Base-by-base conservation (phyloP, 1,140 invertebrate genomes). In the Diploscapter pachys region DNA sequence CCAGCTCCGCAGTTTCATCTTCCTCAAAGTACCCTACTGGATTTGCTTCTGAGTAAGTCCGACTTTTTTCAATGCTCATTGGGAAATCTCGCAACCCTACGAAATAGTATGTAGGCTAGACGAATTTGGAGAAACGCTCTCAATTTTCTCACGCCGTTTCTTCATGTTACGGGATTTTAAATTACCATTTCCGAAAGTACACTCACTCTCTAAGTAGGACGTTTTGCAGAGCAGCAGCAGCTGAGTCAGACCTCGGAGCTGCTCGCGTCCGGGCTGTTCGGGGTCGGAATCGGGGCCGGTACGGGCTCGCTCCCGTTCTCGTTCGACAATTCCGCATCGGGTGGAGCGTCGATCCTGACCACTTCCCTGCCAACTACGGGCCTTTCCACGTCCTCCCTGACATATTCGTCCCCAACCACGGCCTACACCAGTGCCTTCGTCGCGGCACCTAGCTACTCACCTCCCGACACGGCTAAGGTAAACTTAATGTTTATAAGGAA, bases 211-310 rank as follows among this genome's bases (percentile, higher is more conserved):
- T 31, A 31, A 31, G 31, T 31, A 31, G 31, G 31, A 31, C 31
- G 31, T 31, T 65, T 13, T 68, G 9, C 66, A 68, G 66, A 68
- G 66, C 66, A 68, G 51, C 66, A 68, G 52, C 66, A 31, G 66
- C 49, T 53, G 50, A 51, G 52, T 31, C 31, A 31, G 31, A 31
- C 9, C 6, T 31, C 66, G 52, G 66, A 68, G 6, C 11, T 68
- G 5, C 66, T 68, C 52, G 66, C 66, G 53, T 55, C 53, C 5
- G 66, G 66, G 8, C 66, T 68, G 9, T 55, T 68, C 52, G 66
- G 66, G 5, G 8, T 68, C 6, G 63, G 9, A 6, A 13, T 50
- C 6, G 11, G 48, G 9, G 48, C n/a, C 66, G 49, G 49, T 6
- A n/a, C 56, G 51, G 13, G 13, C 63, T 31, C 6, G 13, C 8